phyloP scores from a whole-genome alignment of 1,140 invertebrate species.

The Eueides isabella region DNA sequence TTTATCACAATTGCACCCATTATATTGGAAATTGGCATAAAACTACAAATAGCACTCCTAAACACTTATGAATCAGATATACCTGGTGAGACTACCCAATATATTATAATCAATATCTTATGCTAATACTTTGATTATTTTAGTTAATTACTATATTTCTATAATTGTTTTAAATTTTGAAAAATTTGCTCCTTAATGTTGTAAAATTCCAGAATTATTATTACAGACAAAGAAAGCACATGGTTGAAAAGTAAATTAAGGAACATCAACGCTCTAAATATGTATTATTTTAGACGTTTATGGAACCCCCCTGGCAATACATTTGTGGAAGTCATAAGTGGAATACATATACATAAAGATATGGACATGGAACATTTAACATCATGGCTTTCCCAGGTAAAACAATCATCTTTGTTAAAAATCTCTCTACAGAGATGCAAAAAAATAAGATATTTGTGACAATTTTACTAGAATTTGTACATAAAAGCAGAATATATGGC shows the following conservation, averaged over 20 bases:
- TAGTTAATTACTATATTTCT: no score
- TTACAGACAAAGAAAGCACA: conserved; percentile 63
- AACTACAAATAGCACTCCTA: conserved; percentile 55
- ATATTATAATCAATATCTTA: neutral
- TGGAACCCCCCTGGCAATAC: conserved; percentile 63
- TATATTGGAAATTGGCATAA: conserved; percentile 52
- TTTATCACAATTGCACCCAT: conserved; percentile 49
- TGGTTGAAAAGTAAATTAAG: conserved; percentile 67
- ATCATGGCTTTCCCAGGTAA: conserved; percentile 61
- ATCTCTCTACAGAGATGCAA: no score
- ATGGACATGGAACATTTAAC: conserved; percentile 52
- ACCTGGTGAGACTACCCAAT: conserved; percentile 51
- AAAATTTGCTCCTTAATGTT: no score
- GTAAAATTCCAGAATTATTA: no score
- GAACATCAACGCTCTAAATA: conserved; percentile 63
- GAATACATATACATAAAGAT: conserved; percentile 49
- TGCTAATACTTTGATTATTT: neutral
- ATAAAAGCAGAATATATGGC: no score
- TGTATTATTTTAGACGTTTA: conserved; percentile 66
- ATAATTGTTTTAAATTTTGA: neutral
- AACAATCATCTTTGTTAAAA: conserved; percentile 12
- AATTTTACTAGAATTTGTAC: no score
- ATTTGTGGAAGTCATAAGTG: conserved; percentile 66
- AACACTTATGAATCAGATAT: conserved; percentile 51
- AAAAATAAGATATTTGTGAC: no score